Evolutionary conservation across 2,888 invertebrate genomes (phyloP).

Genomic region (Mimumesa dahlbomi): DNA sequence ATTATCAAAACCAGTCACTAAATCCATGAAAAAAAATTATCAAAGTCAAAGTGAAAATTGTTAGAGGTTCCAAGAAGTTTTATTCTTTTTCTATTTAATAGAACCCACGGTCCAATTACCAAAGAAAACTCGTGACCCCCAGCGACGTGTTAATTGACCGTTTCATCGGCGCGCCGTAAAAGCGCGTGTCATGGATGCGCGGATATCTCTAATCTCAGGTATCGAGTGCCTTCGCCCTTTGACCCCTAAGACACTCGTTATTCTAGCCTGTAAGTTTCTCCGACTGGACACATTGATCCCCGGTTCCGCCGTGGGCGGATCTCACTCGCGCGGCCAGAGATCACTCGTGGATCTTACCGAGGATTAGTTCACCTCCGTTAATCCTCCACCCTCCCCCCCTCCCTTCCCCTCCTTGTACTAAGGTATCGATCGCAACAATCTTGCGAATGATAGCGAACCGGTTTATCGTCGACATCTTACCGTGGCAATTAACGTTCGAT

Average conservation of each 20-base stretch:
- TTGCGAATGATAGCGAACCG: conserved; percentile 9
- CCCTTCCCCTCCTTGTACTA: conserved; percentile 1
- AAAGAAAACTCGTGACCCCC: no score
- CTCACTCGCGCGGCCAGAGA: conserved; percentile 27
- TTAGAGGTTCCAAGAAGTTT: no score
- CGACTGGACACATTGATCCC: conserved; percentile 47
- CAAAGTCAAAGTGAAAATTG: no score
- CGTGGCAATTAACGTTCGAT: conserved; percentile 11
- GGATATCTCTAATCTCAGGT: conserved; percentile 29
- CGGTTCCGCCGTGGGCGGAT: conserved; percentile 42
- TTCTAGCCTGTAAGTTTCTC: conserved; percentile 27
- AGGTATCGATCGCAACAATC: conserved; percentile 15
- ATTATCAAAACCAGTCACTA: no score
- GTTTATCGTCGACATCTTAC: neutral
- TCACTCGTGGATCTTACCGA: conserved; percentile 33
- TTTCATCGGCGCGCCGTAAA: neutral
- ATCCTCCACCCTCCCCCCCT: conserved; percentile 8
- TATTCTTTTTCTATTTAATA: no score
- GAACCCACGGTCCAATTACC: no score
- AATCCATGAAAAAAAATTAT: no score
- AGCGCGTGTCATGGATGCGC: neutral
- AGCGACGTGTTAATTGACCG: no score
- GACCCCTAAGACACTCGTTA: conserved; percentile 43
- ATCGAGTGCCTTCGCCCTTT: conserved; percentile 32
- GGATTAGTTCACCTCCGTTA: conserved; percentile 22